phyloP scores from a whole-genome alignment of 1,140 invertebrate species.

The Euglossa dilemma region DNA sequence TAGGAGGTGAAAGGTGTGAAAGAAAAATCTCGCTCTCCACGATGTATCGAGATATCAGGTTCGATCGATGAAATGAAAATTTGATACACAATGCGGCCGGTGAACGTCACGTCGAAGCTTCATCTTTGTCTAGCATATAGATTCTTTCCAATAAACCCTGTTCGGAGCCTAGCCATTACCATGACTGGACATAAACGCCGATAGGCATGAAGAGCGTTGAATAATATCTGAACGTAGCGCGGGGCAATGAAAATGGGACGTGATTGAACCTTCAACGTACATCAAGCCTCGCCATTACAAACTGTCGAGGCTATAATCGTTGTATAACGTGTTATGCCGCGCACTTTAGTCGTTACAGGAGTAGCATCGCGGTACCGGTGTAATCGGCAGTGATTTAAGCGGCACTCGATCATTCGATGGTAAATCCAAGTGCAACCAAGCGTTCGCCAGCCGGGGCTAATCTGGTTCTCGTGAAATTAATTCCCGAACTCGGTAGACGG shows the following conservation, averaged over 20 bases:
- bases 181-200: background rate
- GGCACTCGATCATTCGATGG: constrained; percentile 21
- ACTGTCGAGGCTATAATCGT: constrained; percentile 32
- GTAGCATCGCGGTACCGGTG: constrained; percentile 11
- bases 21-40: too few relatives aligned
- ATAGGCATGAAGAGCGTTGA: constrained; percentile 10
- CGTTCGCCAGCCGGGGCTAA: background rate
- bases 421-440: background rate
- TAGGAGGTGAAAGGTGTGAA: too few relatives aligned
- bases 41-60: too few relatives aligned
- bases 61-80: too few relatives aligned
- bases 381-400: constrained; percentile 44
- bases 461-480: constrained; percentile 50
- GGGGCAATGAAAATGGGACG: constrained; percentile 25
- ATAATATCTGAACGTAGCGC: constrained; percentile 13
- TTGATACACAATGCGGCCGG: too few relatives aligned
- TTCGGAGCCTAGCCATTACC: background rate
- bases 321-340: constrained; percentile 18
- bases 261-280: constrained; percentile 40
- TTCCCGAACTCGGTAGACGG: constrained; percentile 22
- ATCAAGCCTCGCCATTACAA: constrained; percentile 19
- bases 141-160: background rate
- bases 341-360: constrained; percentile 13
- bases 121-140: background rate
- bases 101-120: background rate